Evolutionary conservation across 2,113 vertebrate genomes (phyloP).

Genomic region (Eleginops maclovinus): DNA sequence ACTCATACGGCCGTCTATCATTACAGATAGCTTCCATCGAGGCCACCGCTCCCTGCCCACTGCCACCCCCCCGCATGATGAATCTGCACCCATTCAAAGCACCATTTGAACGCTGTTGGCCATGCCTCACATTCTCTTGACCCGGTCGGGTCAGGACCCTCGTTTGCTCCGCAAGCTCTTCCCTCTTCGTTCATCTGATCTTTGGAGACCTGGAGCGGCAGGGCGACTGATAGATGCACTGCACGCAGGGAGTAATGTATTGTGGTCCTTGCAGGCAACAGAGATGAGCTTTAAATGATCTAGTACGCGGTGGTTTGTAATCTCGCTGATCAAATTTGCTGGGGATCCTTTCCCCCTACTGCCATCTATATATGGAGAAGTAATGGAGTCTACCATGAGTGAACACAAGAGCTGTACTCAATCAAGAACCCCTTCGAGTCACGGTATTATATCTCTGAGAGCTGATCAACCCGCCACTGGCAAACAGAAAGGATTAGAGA

Average conservation of each 20-base stretch:
- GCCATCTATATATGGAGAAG: constrained; percentile 67
- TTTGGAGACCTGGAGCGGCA: constrained; percentile 40
- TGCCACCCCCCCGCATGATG: constrained; percentile 58
- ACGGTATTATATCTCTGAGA: constrained; percentile 30
- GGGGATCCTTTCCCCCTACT: constrained; percentile 55
- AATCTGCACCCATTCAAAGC: constrained; percentile 66
- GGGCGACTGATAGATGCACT: constrained; percentile 67
- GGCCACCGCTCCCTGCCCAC: constrained; percentile 47
- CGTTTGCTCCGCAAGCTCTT: constrained; percentile 32
- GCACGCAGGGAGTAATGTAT: constrained; percentile 63
- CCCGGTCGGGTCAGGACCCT: constrained; percentile 38
- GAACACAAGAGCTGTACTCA: constrained; percentile 67
- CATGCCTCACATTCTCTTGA: constrained; percentile 56
- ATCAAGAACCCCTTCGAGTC: constrained; percentile 54
- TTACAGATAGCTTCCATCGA: constrained; percentile 55
- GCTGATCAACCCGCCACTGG: constrained; percentile 39
- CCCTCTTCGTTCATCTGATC: constrained; percentile 46
- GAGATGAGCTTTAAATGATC: constrained; percentile 81
- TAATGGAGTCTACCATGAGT: constrained; percentile 71
- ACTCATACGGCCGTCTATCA: constrained; percentile 63
- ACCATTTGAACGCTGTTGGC: constrained; percentile 48
- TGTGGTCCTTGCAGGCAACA: constrained; percentile 67
- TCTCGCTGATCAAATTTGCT: constrained; percentile 79
- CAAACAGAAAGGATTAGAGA: neutral
- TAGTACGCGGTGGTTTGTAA: constrained; percentile 72